These are phyloP conservation scores for Leptinotarsa haldemani DNA, from an alignment of 2,888 invertebrate species.

Conservation along the genomic window DNA sequence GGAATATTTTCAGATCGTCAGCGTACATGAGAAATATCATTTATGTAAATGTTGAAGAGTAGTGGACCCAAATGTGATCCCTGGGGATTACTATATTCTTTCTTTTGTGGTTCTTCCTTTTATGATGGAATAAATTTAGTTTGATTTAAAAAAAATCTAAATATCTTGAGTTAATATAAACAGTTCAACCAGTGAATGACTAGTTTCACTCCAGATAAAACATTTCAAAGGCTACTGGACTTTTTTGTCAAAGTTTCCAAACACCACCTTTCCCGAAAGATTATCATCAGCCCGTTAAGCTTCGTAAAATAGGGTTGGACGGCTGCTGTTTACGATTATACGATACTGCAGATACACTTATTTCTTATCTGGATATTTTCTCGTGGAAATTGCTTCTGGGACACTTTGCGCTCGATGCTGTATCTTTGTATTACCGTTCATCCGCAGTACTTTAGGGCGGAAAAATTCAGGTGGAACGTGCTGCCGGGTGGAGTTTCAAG, in stretches of 20 bases:
- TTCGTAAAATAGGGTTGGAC: not conserved
- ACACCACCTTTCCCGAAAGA: not conserved
- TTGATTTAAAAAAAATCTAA: too few species aligned
- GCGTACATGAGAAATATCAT: too few species aligned
- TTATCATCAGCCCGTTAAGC: not conserved
- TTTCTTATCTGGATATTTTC: constrained; percentile 8
- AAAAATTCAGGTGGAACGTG: not conserved
- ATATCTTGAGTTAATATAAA: too few species aligned
- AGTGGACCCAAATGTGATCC: too few species aligned
- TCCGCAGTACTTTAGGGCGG: not conserved
- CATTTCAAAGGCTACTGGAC: too few species aligned
- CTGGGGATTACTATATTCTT: too few species aligned
- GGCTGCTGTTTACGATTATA: not conserved
- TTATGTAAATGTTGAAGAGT: too few species aligned
- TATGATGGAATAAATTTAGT: too few species aligned
- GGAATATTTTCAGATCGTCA: too few species aligned
- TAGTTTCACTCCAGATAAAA: too few species aligned
- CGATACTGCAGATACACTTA: not conserved
- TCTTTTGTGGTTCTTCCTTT: too few species aligned
- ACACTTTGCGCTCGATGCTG: not conserved
- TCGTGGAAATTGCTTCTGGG: not conserved
- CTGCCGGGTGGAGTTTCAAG: not conserved
- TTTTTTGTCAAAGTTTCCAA: not conserved
- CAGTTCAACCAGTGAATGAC: too few species aligned
- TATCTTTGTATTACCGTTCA: not conserved